Conservation (phyloP, 1,140 invertebrate species). For the Apis dorsata region DNA sequence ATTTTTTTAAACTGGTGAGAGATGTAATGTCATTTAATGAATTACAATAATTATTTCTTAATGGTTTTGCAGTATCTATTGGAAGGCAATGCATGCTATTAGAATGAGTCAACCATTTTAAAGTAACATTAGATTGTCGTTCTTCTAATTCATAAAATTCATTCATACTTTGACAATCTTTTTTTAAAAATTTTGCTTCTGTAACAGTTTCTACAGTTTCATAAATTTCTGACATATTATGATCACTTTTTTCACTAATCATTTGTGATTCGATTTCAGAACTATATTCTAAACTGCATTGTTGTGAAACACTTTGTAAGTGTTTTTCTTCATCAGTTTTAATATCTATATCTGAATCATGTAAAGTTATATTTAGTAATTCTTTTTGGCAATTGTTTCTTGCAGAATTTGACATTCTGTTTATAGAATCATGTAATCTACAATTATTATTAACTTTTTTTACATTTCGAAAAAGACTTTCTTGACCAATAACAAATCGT, state of each 20-base stretch:
- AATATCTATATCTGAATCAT: slow-evolving; percentile 76
- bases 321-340: slow-evolving; percentile 80
- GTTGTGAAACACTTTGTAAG: slow-evolving; percentile 81
- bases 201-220: slow-evolving; percentile 57
- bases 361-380: slow-evolving; percentile 33
- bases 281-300: slow-evolving; percentile 85
- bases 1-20: slow-evolving; percentile 68
- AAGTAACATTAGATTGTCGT: slow-evolving; percentile 16
- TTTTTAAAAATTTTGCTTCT: slow-evolving; percentile 27
- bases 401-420: neutral
- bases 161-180: slow-evolving; percentile 51
- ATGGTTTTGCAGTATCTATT: slow-evolving; percentile 57
- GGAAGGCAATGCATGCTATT: slow-evolving; percentile 73
- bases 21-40: slow-evolving; percentile 73
- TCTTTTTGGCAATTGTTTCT: slow-evolving; percentile 39
- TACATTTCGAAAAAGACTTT: slow-evolving; percentile 63
- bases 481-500: slow-evolving; percentile 75
- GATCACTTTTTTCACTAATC: slow-evolving; percentile 74
- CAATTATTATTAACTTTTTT: slow-evolving; percentile 71
- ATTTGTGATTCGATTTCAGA: slow-evolving; percentile 87
- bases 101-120: slow-evolving; percentile 66
- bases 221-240: slow-evolving; percentile 75
- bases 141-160: slow-evolving; percentile 51
- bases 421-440: slow-evolving; percentile 66
- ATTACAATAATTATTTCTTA: slow-evolving; percentile 69